Evolutionary conservation across 2,113 vertebrate genomes (phyloP).

Genomic region (Struthio camelus): DNA sequence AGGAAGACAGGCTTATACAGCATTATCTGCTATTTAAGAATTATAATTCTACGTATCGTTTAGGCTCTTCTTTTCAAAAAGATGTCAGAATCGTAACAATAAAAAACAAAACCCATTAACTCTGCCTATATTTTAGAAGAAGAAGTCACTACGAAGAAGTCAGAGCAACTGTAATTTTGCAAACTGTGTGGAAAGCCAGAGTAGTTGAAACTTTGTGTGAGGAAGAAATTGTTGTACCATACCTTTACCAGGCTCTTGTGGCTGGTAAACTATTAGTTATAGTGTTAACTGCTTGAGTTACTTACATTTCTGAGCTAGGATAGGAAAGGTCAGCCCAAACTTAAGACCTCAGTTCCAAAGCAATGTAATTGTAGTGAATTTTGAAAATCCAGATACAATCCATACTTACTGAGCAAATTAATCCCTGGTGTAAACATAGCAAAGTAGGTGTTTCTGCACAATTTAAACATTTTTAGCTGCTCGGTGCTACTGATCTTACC

Average conservation of each 20-base stretch:
- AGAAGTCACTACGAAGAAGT: neutral
- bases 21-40: conserved; percentile 39
- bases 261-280: neutral
- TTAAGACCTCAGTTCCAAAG: neutral
- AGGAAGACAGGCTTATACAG: neutral
- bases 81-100: conserved; percentile 31
- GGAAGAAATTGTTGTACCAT: neutral
- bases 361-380: neutral
- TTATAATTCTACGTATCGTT: conserved; percentile 11
- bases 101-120: neutral
- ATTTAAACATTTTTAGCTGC: neutral
- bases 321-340: neutral
- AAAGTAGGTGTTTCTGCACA: neutral
- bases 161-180: neutral
- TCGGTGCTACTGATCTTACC: neutral
- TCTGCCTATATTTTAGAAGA: neutral
- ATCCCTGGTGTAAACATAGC: neutral
- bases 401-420: neutral
- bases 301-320: neutral
- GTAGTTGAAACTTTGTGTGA: neutral
- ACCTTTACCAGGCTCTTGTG: neutral
- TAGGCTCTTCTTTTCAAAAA: conserved; percentile 20
- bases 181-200: neutral
- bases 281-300: neutral
- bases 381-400: neutral